Percentiles rank a stretch among this genome's conserved stretches.
These are phyloP conservation scores for Bicyclus anynana DNA, from an alignment of 1,140 invertebrate species.

Conservation along the genomic window DNA sequence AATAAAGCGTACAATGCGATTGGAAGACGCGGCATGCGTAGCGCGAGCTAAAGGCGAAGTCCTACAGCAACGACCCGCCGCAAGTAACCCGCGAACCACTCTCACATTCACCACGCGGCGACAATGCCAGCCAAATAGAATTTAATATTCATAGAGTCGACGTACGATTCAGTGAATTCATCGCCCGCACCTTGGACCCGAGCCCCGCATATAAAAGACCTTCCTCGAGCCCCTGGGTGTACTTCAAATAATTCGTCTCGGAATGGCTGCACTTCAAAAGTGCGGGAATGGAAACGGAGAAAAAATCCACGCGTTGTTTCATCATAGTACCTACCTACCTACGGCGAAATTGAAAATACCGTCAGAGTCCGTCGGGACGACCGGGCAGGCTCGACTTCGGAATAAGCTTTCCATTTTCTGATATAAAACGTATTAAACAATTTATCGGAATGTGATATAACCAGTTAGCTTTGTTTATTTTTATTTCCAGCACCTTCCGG, in stretches of 20 bases:
- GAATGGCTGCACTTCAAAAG: slow-evolving; percentile 65
- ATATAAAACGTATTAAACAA: slow-evolving; percentile 29
- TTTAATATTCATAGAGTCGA: slow-evolving; percentile 76
- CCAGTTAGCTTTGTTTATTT: not conserved
- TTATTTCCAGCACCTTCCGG: not conserved
- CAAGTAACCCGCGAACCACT: slow-evolving; percentile 31
- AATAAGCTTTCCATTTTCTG: slow-evolving; percentile 46
- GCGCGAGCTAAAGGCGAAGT: too few species aligned
- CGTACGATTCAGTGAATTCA: slow-evolving; percentile 75
- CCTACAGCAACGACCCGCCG: slow-evolving; percentile 16
- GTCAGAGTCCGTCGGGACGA: slow-evolving; percentile 34
- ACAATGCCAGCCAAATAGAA: slow-evolving; percentile 71
- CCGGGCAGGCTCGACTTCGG: slow-evolving; percentile 35
- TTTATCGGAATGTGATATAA: slow-evolving; percentile 12
- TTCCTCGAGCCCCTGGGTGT: slow-evolving; percentile 65
- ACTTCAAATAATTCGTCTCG: slow-evolving; percentile 69
- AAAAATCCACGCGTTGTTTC: slow-evolving; percentile 62
- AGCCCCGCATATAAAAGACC: slow-evolving; percentile 72
- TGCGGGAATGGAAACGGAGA: slow-evolving; percentile 52
- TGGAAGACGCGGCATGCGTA: slow-evolving; percentile 20
- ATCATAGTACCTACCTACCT: too few species aligned
- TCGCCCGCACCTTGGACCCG: slow-evolving; percentile 69
- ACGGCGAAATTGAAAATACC: slow-evolving; percentile 61
- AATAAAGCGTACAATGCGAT: too few species aligned
- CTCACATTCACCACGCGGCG: slow-evolving; percentile 61